These are phyloP conservation scores for Eupithecia exiguata DNA, from an alignment of 2,888 invertebrate genomes.

Conservation along the genomic window DNA sequence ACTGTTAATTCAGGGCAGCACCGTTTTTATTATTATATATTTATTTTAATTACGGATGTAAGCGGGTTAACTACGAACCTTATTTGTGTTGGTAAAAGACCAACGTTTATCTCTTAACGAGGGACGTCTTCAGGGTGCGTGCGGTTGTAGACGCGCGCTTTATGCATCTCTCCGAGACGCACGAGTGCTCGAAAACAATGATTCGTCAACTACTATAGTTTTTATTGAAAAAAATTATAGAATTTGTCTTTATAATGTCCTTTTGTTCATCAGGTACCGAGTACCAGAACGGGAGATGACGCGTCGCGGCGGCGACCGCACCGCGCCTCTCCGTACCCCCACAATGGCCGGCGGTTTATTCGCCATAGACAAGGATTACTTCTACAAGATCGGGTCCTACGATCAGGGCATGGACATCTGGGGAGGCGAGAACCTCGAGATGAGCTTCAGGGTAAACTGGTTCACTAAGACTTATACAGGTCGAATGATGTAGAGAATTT, in stretches of 20 bases:
- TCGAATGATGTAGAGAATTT: background rate
- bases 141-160: too few species aligned
- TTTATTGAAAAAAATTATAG: too few species aligned
- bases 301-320: conserved; percentile 95
- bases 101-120: too few species aligned
- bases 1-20: too few species aligned
- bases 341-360: conserved; percentile 99
- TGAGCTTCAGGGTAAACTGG: conserved; percentile 93
- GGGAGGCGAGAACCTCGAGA: conserved; percentile 98
- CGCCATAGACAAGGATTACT: conserved; percentile 97
- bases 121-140: too few species aligned
- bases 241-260: background rate
- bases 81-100: too few species aligned
- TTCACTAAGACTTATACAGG: conserved; percentile 16
- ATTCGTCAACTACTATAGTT: too few species aligned
- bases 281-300: conserved; percentile 99
- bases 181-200: too few species aligned
- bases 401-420: conserved; percentile 99
- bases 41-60: too few species aligned
- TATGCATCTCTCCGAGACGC: too few species aligned
- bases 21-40: too few species aligned
- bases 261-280: conserved; percentile 88
- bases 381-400: conserved; percentile 98
- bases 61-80: too few species aligned
- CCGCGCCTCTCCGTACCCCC: conserved; percentile 95